These are phyloP conservation scores for Zosterops pallidus DNA, from an alignment of 2,113 vertebrate genomes.

Conservation along the genomic window DNA sequence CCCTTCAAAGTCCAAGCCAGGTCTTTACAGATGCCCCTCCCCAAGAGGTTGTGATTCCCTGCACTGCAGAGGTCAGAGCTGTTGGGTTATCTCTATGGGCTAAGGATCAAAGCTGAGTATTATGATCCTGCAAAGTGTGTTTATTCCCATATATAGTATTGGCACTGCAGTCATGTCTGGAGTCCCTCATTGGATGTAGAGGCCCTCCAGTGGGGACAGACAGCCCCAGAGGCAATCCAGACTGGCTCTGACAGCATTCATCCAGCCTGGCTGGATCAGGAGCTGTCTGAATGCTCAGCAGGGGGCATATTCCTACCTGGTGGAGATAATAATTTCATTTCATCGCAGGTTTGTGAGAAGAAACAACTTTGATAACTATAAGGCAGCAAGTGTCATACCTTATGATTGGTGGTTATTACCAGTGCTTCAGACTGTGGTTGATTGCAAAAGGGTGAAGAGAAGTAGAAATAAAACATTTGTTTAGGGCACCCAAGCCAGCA, in stretches of 20 bases:
- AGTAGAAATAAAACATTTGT: neutral
- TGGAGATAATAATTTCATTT: neutral
- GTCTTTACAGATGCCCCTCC: neutral
- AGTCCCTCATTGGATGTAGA: neutral
- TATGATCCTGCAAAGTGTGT: neutral
- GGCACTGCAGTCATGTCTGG: neutral
- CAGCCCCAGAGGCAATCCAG: neutral
- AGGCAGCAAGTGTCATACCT: neutral
- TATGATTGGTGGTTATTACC: neutral
- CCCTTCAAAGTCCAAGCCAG: neutral
- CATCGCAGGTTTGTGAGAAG: neutral
- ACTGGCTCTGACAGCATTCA: neutral
- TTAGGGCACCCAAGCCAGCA: neutral
- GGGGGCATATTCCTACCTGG: fast-evolving
- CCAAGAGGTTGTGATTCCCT: neutral
- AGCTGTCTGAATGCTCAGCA: neutral
- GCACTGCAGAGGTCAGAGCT: neutral
- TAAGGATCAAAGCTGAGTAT: neutral
- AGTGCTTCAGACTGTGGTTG: neutral
- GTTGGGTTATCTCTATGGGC: neutral
- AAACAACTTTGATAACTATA: neutral
- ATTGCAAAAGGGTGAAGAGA: neutral
- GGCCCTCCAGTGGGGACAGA: neutral
- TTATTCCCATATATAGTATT: neutral
- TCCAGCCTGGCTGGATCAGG: neutral